Conservation (phyloP, 2,888 invertebrate genomes). For the Ormyrus nitidulus region DNA sequence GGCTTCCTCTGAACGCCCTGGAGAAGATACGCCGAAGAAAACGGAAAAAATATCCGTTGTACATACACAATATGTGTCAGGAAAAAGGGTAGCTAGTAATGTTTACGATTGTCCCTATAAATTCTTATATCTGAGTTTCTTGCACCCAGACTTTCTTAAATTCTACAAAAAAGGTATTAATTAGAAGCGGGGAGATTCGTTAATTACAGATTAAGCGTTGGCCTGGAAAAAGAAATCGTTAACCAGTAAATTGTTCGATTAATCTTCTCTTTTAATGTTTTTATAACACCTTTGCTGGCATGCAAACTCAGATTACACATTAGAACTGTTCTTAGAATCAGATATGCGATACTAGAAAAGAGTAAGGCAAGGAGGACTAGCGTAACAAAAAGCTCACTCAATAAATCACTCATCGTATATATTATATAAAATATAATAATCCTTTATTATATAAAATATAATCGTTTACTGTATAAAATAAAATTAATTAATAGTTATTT, state of each 20-base stretch:
- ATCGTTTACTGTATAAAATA: no score
- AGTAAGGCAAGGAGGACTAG: not conserved
- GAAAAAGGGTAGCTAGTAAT: constrained; percentile 38
- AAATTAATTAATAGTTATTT: no score
- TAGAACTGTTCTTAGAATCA: constrained; percentile 23
- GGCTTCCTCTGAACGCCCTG: constrained; percentile 65
- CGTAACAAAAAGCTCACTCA: not conserved
- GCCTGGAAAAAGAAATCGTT: constrained; percentile 50
- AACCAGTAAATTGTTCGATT: constrained; percentile 31
- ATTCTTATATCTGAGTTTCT: constrained; percentile 15
- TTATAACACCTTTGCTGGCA: constrained; percentile 7
- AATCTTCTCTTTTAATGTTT: not conserved
- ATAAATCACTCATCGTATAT: not conserved
- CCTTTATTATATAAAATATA: no score
- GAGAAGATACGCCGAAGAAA: constrained; percentile 43
- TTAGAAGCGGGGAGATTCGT: constrained; percentile 3
- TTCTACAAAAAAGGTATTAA: not conserved
- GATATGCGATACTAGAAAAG: not conserved
- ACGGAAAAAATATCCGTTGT: constrained; percentile 48
- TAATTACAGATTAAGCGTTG: constrained; percentile 34
- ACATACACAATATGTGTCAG: constrained; percentile 39
- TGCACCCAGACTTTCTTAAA: constrained; percentile 14
- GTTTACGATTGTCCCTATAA: constrained; percentile 35
- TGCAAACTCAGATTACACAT: constrained; percentile 18
- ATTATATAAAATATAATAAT: no score